Percentiles rank a stretch among this genome's conserved stretches.
Conservation (phyloP, 2,113 vertebrate species). For the Lucifuga dentata region DNA sequence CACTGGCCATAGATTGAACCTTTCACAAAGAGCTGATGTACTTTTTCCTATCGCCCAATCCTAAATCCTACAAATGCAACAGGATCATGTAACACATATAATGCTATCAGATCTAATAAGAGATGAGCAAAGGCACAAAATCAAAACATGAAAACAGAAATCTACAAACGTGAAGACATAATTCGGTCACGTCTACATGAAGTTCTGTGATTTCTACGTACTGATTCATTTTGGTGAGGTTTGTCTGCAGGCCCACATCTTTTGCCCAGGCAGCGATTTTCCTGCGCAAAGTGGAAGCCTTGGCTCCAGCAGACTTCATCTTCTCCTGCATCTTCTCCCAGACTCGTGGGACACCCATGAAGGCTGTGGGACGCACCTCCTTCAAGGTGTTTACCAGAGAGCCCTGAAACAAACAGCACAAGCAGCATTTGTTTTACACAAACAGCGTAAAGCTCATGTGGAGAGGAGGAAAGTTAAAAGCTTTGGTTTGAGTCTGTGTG, state of each 20-base stretch:
- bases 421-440: neutral
- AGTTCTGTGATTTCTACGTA: constrained; percentile 71
- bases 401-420: constrained; percentile 80
- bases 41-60: too few species aligned
- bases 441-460: neutral
- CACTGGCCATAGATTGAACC: too few species aligned
- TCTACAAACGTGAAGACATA: too few species aligned
- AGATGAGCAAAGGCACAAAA: too few species aligned
- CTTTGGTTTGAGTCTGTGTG: too few species aligned
- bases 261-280: constrained; percentile 92
- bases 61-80: too few species aligned
- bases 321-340: constrained; percentile 98
- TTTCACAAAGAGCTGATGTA: too few species aligned
- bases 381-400: constrained; percentile 87
- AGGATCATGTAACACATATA: too few species aligned
- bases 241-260: constrained; percentile 85
- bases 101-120: too few species aligned
- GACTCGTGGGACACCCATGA: constrained; percentile 93
- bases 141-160: too few species aligned
- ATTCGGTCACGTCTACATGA: too few species aligned
- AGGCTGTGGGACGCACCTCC: constrained; percentile 90
- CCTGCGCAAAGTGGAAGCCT: constrained; percentile 83
- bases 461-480: too few species aligned
- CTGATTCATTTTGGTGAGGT: constrained; percentile 87
- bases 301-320: constrained; percentile 85